These are phyloP conservation scores for Scatophagus argus DNA, from an alignment of 2,113 vertebrate species.

Conservation along the genomic window DNA sequence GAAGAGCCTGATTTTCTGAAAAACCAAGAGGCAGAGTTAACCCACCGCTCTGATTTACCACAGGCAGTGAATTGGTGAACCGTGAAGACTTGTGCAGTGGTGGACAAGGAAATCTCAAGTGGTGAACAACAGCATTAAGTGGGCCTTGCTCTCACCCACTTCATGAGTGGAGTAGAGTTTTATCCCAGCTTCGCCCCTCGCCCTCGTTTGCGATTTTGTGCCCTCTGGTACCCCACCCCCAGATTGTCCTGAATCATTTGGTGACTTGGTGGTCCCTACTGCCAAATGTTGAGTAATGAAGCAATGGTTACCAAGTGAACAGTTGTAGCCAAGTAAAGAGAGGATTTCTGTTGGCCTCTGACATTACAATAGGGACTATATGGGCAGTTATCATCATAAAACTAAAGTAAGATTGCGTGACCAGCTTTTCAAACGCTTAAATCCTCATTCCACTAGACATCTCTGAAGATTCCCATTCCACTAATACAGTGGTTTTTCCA, in stretches of 20 bases:
- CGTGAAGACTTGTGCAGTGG: conserved; percentile 39
- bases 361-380: background rate
- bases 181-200: conserved; percentile 3
- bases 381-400: background rate
- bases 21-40: conserved; percentile 38
- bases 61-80: conserved; percentile 57
- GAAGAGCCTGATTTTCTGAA: conserved; percentile 24
- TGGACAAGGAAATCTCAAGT: conserved; percentile 34
- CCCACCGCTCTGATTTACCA: conserved; percentile 28
- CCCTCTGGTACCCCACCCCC: too few relatives aligned
- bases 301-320: background rate
- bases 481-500: background rate
- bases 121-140: conserved; percentile 26
- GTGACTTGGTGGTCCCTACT: background rate
- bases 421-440: background rate
- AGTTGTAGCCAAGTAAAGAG: background rate
- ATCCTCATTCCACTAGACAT: background rate
- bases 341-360: background rate
- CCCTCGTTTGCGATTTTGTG: background rate
- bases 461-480: too few relatives aligned
- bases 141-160: background rate
- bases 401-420: background rate
- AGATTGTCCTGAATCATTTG: background rate
- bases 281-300: background rate
- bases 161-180: background rate